Base-by-base conservation (phyloP, 2,113 vertebrate genomes). In the Apeltes quadracus region DNA sequence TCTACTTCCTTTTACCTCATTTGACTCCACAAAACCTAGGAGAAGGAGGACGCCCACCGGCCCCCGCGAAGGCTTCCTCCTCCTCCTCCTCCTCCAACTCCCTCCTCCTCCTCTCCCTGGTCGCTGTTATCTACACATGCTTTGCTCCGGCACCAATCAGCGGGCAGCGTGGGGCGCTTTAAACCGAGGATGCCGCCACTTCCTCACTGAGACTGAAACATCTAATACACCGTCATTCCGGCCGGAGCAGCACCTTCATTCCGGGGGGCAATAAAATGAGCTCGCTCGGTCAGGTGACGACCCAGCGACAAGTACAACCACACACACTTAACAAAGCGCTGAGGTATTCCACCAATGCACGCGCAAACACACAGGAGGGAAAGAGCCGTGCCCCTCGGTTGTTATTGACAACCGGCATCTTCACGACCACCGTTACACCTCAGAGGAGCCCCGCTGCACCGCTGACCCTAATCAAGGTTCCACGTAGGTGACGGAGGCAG, bases 1-100 rank as follows among this genome's bases (percentile, higher is more conserved):
- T 94, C 91, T 86, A 90, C 92, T 92, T 91, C 85, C 82, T n/a
- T 89, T 94, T 90, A 93, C 93, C 94, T 94, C 88, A 79, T 82
- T 84, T 92, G 92, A 93, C 93, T 92, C 84, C 85, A n/a, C n/a
- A 78, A 85, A 93, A 93, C 84, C 92, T 84, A 65, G 61, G 71
- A 81, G 81, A 77, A 78, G 77, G 84, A 84, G 87, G 80, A 83
- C 84, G 61, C 29, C 29, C 5, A 29, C 1, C 5, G 75, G 88
- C 90, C 81, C 69, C 73, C 48, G 32, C 29, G 57, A 70, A 82
- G 38, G 56, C 67, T 82, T 86, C 79, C 89, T 85, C 83, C 86
- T 62, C 63, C 77, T 81, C 72, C 64, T 78, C 84, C 88, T 86
- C 84, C 88, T 79, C 80, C 73, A 72, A 64, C 29, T 34, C 72